Conservation (phyloP, 2,888 invertebrate species). For the Noctua janthina region DNA sequence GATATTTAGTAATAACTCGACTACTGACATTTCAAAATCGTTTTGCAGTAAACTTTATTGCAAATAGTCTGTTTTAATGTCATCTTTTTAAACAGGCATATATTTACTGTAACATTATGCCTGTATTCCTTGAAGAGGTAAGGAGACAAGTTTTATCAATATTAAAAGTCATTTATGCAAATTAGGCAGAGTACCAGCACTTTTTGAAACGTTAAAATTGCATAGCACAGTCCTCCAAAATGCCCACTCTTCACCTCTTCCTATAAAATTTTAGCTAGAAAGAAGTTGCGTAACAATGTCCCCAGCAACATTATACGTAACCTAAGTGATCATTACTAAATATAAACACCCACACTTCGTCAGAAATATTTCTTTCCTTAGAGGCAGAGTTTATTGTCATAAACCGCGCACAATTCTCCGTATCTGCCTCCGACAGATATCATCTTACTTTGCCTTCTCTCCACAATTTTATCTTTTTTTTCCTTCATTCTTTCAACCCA, state of each 20-base stretch:
- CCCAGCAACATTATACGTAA: background rate
- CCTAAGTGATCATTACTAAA: background rate
- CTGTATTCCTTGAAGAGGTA: background rate
- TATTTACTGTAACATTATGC: background rate
- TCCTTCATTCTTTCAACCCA: background rate
- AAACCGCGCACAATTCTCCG: background rate
- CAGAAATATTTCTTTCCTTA: background rate
- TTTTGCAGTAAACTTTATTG: background rate
- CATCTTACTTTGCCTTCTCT: background rate
- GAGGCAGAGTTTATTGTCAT: background rate
- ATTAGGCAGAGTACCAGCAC: background rate
- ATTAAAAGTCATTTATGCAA: background rate
- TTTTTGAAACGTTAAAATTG: background rate
- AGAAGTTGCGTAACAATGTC: background rate
- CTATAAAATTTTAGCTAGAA: background rate
- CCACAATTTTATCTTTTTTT: background rate
- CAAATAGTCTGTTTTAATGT: background rate
- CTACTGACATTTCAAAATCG: conserved; percentile 29
- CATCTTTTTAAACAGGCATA: background rate
- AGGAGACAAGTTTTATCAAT: background rate
- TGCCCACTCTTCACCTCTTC: background rate
- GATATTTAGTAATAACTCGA: conserved; percentile 17
- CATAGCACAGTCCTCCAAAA: no score
- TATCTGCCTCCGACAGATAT: background rate
- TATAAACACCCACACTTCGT: background rate